Evolutionary conservation across 2,113 vertebrate species (phyloP).

Genomic region (Anguilla rostrata): DNA sequence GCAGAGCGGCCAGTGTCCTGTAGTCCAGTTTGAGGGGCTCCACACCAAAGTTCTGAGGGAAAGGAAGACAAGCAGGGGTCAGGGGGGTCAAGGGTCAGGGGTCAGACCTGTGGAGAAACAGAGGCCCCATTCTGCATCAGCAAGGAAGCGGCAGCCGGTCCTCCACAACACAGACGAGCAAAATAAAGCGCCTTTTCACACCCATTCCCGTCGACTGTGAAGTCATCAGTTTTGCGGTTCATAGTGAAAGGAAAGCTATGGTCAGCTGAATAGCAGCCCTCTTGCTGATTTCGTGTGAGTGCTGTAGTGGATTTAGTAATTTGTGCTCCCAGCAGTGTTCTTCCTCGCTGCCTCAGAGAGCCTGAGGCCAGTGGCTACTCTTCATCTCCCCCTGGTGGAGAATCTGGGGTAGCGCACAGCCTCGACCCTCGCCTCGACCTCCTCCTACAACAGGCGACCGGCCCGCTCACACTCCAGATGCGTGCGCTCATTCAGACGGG

Average conservation of each 20-base stretch:
- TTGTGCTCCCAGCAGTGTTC: background rate
- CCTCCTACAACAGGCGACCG: constrained; percentile 78
- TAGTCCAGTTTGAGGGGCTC: constrained; percentile 85
- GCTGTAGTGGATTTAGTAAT: background rate
- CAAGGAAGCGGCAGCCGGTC: background rate
- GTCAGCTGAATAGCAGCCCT: background rate
- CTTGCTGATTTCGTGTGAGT: background rate
- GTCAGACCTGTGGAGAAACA: background rate
- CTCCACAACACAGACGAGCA: background rate
- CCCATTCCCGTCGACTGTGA: background rate
- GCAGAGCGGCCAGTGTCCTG: constrained; percentile 81
- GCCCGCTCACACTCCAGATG: constrained; percentile 83
- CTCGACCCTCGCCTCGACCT: constrained; percentile 77
- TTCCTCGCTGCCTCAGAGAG: background rate
- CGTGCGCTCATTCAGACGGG: constrained; percentile 76
- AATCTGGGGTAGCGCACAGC: background rate
- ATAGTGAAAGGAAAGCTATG: background rate
- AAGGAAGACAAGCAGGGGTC: constrained; percentile 10
- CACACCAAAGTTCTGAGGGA: constrained; percentile 61
- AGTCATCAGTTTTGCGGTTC: background rate
- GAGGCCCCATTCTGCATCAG: background rate
- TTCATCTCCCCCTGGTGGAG: constrained; percentile 13
- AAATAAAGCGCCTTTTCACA: background rate
- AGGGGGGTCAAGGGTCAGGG: background rate
- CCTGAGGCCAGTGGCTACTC: background rate